These are phyloP conservation scores for Epistrophella euchroma DNA, from an alignment of 2,888 invertebrate genomes.

Conservation along the genomic window DNA sequence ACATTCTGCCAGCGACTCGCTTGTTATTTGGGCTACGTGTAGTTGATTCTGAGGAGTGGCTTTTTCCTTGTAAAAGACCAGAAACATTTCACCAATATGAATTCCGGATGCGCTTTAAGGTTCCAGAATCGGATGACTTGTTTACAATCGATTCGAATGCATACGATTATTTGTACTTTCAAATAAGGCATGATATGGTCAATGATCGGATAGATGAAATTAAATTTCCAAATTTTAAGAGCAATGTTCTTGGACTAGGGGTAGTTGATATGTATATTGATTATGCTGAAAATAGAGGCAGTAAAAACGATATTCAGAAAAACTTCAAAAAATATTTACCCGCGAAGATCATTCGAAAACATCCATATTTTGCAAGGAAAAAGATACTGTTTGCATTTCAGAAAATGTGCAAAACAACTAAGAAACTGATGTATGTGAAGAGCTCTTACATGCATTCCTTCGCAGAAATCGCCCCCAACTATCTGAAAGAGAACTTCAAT, in stretches of 20 bases:
- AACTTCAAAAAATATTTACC: conserved; percentile 94
- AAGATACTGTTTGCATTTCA: conserved; percentile 89
- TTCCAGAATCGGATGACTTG: conserved; percentile 82
- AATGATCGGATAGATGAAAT: conserved; percentile 92
- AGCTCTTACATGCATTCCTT: conserved; percentile 92
- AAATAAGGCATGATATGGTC: conserved; percentile 92
- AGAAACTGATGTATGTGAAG: conserved; percentile 87
- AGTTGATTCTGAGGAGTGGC: conserved; percentile 88
- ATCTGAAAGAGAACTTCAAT: conserved; percentile 87
- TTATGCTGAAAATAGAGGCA: conserved; percentile 89
- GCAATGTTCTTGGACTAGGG: conserved; percentile 92
- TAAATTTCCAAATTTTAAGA: conserved; percentile 90
- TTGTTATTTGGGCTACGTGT: conserved; percentile 91
- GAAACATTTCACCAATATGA: conserved; percentile 86
- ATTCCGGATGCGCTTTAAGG: conserved; percentile 92
- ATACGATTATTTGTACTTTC: conserved; percentile 94
- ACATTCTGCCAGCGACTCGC: conserved; percentile 90
- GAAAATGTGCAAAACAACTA: conserved; percentile 85
- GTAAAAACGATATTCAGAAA: conserved; percentile 88
- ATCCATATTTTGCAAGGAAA: conserved; percentile 90
- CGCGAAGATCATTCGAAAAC: conserved; percentile 89
- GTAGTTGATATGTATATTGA: conserved; percentile 95
- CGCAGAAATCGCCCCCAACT: conserved; percentile 92
- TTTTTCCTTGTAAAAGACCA: conserved; percentile 87
- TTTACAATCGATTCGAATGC: conserved; percentile 88